These are phyloP conservation scores for Gymnothorax reevesii DNA, from an alignment of 2,797 vertebrate species.

Conservation along the genomic window DNA sequence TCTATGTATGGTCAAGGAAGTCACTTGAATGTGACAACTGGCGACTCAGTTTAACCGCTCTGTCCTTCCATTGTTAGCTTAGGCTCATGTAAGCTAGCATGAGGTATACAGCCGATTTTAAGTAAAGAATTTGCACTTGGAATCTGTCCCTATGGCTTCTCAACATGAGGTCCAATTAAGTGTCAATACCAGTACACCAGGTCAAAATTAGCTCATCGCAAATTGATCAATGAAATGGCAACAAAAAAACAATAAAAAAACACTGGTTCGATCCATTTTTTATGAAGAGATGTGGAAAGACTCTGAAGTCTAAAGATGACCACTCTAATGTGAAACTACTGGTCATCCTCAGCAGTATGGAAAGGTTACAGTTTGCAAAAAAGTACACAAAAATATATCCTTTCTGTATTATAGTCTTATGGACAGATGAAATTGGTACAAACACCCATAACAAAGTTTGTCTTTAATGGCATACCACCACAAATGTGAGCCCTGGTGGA, in stretches of 20 bases:
- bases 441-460: neutral
- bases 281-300: no score
- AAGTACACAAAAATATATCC: no score
- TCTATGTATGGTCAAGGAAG: neutral
- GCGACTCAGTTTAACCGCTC: neutral
- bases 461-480: no score
- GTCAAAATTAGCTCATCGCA: neutral
- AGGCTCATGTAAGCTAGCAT: neutral
- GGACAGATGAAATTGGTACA: neutral
- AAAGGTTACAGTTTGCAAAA: no score
- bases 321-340: neutral
- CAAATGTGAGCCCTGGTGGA: no score
- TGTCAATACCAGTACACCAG: neutral
- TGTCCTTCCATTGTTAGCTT: neutral
- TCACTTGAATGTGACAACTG: neutral
- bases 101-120: neutral
- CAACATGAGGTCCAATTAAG: neutral
- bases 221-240: no score
- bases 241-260: neutral
- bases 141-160: neutral
- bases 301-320: no score
- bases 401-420: neutral
- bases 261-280: neutral
- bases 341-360: neutral
- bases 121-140: neutral